Percentiles rank a stretch among this genome's conserved stretches.
These are phyloP conservation scores for Dryococelus australis DNA, from an alignment of 2,888 invertebrate species.

Conservation along the genomic window DNA sequence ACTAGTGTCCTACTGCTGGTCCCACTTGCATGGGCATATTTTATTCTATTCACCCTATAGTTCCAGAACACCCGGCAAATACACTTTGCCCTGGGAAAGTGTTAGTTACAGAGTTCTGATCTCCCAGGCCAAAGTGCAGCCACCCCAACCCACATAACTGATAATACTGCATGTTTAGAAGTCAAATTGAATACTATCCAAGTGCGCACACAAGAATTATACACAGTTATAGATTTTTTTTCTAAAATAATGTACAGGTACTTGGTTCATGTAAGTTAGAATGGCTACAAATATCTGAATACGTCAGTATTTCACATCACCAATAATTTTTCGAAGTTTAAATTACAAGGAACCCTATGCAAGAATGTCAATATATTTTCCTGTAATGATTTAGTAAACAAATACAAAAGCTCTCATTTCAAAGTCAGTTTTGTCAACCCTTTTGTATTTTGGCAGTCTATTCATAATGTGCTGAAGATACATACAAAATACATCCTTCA, in stretches of 20 bases:
- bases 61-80: neutral
- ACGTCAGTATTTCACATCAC: neutral
- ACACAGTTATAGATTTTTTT: neutral
- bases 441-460: neutral
- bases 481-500: neutral
- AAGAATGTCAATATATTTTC: neutral
- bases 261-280: neutral
- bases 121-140: neutral
- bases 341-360: neutral
- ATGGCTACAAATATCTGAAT: neutral
- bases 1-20: conserved; percentile 1
- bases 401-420: neutral
- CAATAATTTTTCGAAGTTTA: neutral
- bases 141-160: neutral
- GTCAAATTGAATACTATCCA: neutral
- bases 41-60: neutral
- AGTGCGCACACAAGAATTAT: neutral
- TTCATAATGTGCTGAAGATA: neutral
- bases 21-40: neutral
- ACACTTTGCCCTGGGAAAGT: conserved; percentile 16
- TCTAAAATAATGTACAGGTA: neutral
- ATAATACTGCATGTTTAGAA: neutral
- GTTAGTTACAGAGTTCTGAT: neutral
- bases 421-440: neutral
- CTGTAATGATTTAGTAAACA: neutral